Conservation (phyloP, 2,888 invertebrate species). For the Epistrophella euchroma region DNA sequence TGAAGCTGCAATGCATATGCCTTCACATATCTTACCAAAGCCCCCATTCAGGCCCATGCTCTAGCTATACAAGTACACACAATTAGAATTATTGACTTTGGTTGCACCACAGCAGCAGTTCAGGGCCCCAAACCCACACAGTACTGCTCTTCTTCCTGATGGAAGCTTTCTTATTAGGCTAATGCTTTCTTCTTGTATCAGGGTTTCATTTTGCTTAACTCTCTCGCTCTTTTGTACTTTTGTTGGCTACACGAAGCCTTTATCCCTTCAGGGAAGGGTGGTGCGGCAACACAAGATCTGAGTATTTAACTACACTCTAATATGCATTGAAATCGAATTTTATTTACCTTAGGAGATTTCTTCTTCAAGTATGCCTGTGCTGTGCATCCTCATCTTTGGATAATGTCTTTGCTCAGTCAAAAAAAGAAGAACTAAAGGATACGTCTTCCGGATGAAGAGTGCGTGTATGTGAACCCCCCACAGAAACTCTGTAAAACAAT, state of each 20-base stretch:
- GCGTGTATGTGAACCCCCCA: background rate
- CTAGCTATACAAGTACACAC: conserved; percentile 50
- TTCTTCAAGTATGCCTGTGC: conserved; percentile 35
- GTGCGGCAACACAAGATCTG: conserved; percentile 32
- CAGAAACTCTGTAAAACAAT: conserved; percentile 31
- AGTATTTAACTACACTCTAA: conserved; percentile 72
- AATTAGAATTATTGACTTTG: conserved; percentile 65
- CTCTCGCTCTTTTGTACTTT: background rate
- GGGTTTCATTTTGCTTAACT: conserved; percentile 43
- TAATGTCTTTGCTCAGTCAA: conserved; percentile 63
- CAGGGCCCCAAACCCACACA: background rate
- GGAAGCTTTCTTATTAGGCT: conserved; percentile 71
- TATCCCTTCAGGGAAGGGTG: background rate
- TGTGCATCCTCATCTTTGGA: conserved; percentile 46
- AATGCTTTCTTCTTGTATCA: conserved; percentile 76
- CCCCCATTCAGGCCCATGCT: background rate
- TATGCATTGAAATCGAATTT: conserved; percentile 74
- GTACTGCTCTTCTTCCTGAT: conserved; percentile 21
- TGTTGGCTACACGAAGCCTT: background rate
- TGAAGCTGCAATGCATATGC: background rate
- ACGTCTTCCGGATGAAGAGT: conserved; percentile 11
- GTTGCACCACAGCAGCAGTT: conserved; percentile 51
- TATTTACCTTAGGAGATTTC: conserved; percentile 69
- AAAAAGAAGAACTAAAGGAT: conserved; percentile 33
- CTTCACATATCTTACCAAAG: background rate